A percentile compares a stretch with the other conserved stretches of the same genome.
phyloP scores from a whole-genome alignment of 2,888 invertebrate species.

The Ernsta delagoae region DNA sequence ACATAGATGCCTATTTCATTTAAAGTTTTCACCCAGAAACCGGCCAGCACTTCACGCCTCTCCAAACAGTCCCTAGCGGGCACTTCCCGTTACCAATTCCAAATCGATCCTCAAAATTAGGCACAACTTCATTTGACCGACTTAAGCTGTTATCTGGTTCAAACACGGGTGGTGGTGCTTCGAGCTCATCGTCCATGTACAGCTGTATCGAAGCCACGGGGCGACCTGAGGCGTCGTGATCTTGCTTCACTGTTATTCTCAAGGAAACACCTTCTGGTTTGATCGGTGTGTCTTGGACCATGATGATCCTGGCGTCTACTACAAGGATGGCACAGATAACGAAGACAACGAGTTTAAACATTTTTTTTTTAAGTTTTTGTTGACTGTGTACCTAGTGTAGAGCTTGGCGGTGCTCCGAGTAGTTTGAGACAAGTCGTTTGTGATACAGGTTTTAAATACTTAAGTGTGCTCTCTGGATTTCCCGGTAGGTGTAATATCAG shows the following conservation, averaged over 20 bases:
- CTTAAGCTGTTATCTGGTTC: neutral
- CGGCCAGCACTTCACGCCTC: constrained; percentile 6
- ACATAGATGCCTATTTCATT: too few relatives aligned
- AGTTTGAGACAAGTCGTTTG: neutral
- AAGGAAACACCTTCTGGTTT: constrained; percentile 17
- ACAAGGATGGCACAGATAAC: neutral
- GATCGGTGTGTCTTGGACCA: constrained; percentile 15
- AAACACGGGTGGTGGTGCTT: neutral
- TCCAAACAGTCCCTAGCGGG: constrained; percentile 2
- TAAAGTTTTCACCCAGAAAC: neutral
- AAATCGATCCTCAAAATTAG: neutral
- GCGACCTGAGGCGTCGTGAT: constrained; percentile 12
- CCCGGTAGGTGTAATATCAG: neutral
- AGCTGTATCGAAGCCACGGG: constrained; percentile 17
- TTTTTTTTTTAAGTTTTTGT: constrained; percentile 7
- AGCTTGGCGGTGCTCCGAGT: neutral
- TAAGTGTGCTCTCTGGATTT: neutral
- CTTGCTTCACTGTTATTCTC: constrained; percentile 21
- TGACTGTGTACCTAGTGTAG: neutral
- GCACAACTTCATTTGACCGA: neutral
- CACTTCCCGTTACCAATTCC: constrained; percentile 4
- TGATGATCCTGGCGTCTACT: constrained; percentile 5
- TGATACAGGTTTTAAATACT: neutral
- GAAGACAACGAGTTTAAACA: constrained; percentile 8
- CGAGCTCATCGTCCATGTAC: constrained; percentile 13